Evolutionary conservation across 92 coral and sea anemone genomes (phyloP), one percentile per base, ranked within the genome.

Genomic region (Montipora capitata): DNA sequence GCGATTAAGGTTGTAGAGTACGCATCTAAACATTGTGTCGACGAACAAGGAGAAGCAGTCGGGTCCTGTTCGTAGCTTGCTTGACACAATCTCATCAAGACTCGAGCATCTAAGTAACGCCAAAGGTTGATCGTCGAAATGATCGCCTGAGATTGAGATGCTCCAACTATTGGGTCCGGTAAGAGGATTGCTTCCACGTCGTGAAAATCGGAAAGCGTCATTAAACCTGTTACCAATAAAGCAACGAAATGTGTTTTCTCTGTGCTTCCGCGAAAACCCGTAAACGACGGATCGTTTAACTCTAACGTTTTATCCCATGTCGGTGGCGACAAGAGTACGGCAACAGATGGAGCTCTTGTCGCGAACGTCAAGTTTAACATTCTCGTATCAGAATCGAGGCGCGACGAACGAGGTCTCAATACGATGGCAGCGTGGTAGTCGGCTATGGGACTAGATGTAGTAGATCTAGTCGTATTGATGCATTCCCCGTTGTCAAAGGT

Each of bases 251-350:
- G 64, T 62, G 38, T 51, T 2, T 44, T 45, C 16, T 52, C 40
- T 7, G 14, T 4, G 11, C 45, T 5, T 12, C 65, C 18, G 0
- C 65, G 79, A 5, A 75, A 15, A 11, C 65, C 79, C 8, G 65
- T 20, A 38, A 75, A 75, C 40, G 79, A 8, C 5, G 65, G 79
- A 27, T 27, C 35, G 35, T 27, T 27, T 27, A 27, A 27, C 38
- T 5, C 65, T 16, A 75, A 5, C 13, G 79, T 75, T 41, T 75
- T 3, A 2, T 38, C 44, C 66, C 79, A 75, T 17, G 65, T 18
- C 10, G 79, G 79, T 4, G 79, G 79, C 18, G 79, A 75, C 6
- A 75, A 4, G 48, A 75, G 79, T 45, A 75, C 79, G 65, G 79
- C 65, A 9, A 75, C 79, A 17, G 65, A 56, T 6, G 43, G 2